A percentile compares a stretch with the other conserved stretches of the same genome.
These are phyloP conservation scores for Rhinichthys osculus DNA, from an alignment of 2,797 vertebrate genomes.

Conservation along the genomic window DNA sequence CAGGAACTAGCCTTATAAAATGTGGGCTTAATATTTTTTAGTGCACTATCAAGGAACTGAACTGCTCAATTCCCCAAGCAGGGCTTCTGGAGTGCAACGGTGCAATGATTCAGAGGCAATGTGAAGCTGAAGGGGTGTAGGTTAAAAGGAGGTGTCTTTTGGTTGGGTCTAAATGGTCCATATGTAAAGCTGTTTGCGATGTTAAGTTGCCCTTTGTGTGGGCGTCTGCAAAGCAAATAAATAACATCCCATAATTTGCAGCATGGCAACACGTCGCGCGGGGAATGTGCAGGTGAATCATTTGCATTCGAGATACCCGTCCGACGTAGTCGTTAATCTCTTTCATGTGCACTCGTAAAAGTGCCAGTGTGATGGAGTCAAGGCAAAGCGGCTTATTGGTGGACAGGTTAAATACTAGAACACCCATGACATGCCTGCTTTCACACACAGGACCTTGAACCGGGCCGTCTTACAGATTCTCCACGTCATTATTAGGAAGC, in stretches of 20 bases:
- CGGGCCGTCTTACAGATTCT: conserved; percentile 27
- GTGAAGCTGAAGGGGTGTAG: conserved; percentile 49
- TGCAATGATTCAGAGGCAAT: conserved; percentile 44
- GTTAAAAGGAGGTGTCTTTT: conserved; percentile 57
- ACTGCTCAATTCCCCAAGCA: conserved; percentile 47
- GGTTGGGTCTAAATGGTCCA: conserved; percentile 52
- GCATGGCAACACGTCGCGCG: conserved; percentile 29
- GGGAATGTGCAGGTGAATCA: conserved; percentile 60
- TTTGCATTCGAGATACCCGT: conserved; percentile 54
- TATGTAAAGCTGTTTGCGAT: conserved; percentile 51
- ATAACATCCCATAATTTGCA: conserved; percentile 59
- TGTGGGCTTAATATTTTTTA: conserved; percentile 52
- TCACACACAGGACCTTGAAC: conserved; percentile 25
- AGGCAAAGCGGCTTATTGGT: conserved; percentile 41
- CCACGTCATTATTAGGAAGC: conserved; percentile 44
- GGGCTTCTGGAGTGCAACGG: conserved; percentile 36
- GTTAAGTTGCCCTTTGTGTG: conserved; percentile 50
- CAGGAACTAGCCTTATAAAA: conserved; percentile 22
- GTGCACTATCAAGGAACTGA: conserved; percentile 37
- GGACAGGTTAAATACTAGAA: conserved; percentile 56
- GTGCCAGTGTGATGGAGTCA: conserved; percentile 58
- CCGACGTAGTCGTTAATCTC: conserved; percentile 53
- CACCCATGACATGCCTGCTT: conserved; percentile 36
- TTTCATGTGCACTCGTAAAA: conserved; percentile 59
- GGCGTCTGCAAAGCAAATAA: conserved; percentile 60